Percentiles rank a stretch among this genome's conserved stretches.
These are phyloP conservation scores for Lycocerus yunnanus DNA, from an alignment of 2,888 invertebrate species.

Conservation along the genomic window DNA sequence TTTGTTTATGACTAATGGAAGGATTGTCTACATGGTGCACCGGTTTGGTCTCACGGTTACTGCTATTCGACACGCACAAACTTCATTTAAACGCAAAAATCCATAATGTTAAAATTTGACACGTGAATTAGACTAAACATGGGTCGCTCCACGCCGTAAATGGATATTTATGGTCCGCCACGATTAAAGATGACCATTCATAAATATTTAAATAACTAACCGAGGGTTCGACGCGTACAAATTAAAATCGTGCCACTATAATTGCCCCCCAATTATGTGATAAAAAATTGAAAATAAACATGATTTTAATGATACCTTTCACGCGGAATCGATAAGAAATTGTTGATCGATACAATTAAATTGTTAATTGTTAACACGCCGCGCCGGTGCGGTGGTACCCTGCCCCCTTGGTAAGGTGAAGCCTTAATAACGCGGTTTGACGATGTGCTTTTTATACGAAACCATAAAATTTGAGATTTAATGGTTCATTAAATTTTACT, in stretches of 20 bases:
- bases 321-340: background rate
- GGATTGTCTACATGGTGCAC: slow-evolving; percentile 43
- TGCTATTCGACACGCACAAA: slow-evolving; percentile 46
- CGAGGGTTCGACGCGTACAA: slow-evolving; percentile 36
- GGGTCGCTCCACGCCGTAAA: slow-evolving; percentile 40
- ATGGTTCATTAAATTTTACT: background rate
- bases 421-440: background rate
- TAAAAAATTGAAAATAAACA: background rate
- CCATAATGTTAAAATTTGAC: slow-evolving; percentile 42
- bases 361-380: background rate
- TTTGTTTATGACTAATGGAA: slow-evolving; percentile 39
- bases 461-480: background rate
- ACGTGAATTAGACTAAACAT: slow-evolving; percentile 44
- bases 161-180: slow-evolving; percentile 44
- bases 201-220: slow-evolving; percentile 45
- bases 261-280: slow-evolving; percentile 6
- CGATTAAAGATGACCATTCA: slow-evolving; percentile 36
- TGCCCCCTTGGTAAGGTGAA: too few relatives aligned
- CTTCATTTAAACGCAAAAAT: slow-evolving; percentile 45
- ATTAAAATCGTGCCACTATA: slow-evolving; percentile 31
- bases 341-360: background rate
- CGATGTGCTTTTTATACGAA: background rate
- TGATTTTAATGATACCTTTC: background rate
- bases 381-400: too few relatives aligned
- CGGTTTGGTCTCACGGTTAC: slow-evolving; percentile 43